Conservation (phyloP, 1,140 invertebrate genomes). For the Galendromus occidentalis region DNA sequence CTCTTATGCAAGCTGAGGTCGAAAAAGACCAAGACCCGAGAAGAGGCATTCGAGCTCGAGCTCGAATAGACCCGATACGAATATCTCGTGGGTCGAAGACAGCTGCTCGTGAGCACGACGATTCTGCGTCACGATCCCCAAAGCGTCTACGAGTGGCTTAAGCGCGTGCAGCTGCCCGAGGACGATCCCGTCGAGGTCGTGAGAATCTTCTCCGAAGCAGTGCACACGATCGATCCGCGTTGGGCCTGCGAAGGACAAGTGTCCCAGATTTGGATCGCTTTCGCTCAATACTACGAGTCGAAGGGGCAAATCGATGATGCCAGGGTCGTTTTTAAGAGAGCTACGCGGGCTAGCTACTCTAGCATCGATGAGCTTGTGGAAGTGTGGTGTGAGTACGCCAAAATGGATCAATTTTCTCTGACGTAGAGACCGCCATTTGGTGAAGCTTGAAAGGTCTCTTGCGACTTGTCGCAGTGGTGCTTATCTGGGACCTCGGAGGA, state of each 20-base stretch:
- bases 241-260: conserved; percentile 84
- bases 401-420: too few species aligned
- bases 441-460: too few species aligned
- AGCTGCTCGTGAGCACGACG: conserved; percentile 74
- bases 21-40: conserved; percentile 42
- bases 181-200: conserved; percentile 76
- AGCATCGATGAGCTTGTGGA: conserved; percentile 92
- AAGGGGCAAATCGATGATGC: conserved; percentile 77
- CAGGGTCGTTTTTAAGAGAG: conserved; percentile 85
- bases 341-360: conserved; percentile 64
- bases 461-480: too few species aligned
- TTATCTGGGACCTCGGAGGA: too few species aligned
- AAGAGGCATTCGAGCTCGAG: conserved; percentile 86
- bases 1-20: conserved; percentile 78
- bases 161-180: conserved; percentile 79
- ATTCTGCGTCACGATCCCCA: conserved; percentile 93
- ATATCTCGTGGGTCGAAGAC: conserved; percentile 77
- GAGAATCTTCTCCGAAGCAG: conserved; percentile 89
- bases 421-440: too few species aligned
- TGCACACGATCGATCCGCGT: conserved; percentile 91
- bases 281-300: conserved; percentile 94
- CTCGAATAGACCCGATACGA: conserved; percentile 70
- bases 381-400: conserved; percentile 97
- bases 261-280: conserved; percentile 81
- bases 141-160: conserved; percentile 97